phyloP scores from a whole-genome alignment of 2,888 invertebrate genomes.

The Acronicta leporina region DNA sequence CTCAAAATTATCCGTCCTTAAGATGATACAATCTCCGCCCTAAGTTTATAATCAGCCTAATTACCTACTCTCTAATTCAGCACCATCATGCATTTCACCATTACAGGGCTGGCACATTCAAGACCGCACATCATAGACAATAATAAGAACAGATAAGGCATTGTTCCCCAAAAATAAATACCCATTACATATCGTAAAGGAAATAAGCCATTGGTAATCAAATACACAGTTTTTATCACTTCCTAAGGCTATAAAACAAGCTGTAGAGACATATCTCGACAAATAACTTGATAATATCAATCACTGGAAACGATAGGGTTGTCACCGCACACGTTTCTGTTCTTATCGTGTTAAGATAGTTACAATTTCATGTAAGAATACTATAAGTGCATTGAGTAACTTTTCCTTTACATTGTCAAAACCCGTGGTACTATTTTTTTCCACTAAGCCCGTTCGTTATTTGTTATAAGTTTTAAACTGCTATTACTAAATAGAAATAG shows the following conservation, averaged over 20 bases:
- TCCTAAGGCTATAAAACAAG: slow-evolving; percentile 63
- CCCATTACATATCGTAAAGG: slow-evolving; percentile 48
- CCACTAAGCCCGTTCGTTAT: too few species aligned
- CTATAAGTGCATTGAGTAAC: neutral
- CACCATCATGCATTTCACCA: neutral
- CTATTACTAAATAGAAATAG: too few species aligned
- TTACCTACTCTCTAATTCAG: too few species aligned
- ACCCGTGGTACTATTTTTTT: neutral
- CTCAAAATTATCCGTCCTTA: too few species aligned
- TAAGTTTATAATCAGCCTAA: too few species aligned
- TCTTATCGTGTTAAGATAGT: slow-evolving; percentile 8
- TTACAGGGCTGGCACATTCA: neutral
- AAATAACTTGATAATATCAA: slow-evolving; percentile 65
- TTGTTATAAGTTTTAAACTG: too few species aligned
- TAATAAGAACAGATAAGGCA: slow-evolving; percentile 25
- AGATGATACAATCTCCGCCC: too few species aligned
- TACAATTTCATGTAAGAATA: slow-evolving; percentile 15
- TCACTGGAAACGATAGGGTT: slow-evolving; percentile 53
- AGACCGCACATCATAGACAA: slow-evolving; percentile 37
- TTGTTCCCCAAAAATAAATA: slow-evolving; percentile 44
- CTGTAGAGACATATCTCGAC: slow-evolving; percentile 56
- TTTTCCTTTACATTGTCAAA: slow-evolving; percentile 11
- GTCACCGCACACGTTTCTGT: slow-evolving; percentile 25
- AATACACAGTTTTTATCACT: slow-evolving; percentile 63
- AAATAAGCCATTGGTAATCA: slow-evolving; percentile 62